phyloP scores from a whole-genome alignment of 1,140 invertebrate species.

The Sweltsa coloradensis region DNA sequence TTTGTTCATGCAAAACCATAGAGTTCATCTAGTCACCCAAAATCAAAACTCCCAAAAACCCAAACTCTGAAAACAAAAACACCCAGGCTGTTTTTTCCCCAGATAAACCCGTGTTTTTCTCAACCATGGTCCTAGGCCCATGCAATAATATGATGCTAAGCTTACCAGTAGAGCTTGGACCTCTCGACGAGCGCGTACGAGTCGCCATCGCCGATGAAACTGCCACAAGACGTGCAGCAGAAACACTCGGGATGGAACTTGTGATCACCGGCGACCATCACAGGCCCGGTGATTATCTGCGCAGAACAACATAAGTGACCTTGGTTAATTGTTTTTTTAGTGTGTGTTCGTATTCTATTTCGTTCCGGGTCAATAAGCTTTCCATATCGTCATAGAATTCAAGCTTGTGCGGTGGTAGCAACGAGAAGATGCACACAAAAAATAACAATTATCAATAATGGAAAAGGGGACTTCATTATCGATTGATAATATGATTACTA shows the following conservation, averaged over 20 bases:
- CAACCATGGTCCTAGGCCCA: no score
- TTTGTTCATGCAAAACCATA: no score
- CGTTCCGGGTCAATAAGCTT: no score
- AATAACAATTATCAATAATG: no score
- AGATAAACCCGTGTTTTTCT: no score
- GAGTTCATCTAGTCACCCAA: no score
- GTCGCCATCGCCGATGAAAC: conserved; percentile 83
- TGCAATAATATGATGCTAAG: no score
- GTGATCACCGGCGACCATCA: conserved; percentile 88
- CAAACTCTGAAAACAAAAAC: neutral
- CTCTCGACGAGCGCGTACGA: conserved; percentile 81
- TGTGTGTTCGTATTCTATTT: no score
- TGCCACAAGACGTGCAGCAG: conserved; percentile 65
- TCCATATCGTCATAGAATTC: neutral
- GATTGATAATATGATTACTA: no score
- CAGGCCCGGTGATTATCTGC: conserved; percentile 75
- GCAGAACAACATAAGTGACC: conserved; percentile 17
- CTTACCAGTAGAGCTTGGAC: conserved; percentile 76
- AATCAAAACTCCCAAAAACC: neutral
- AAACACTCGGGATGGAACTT: conserved; percentile 95
- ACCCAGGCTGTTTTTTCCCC: no score
- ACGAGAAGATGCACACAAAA: neutral
- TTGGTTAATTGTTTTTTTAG: no score
- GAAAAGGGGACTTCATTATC: no score
- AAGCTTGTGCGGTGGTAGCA: neutral